A percentile compares a stretch with the other conserved stretches of the same genome.
phyloP scores from a whole-genome alignment of 2,888 invertebrate genomes.

The Formica aserva region DNA sequence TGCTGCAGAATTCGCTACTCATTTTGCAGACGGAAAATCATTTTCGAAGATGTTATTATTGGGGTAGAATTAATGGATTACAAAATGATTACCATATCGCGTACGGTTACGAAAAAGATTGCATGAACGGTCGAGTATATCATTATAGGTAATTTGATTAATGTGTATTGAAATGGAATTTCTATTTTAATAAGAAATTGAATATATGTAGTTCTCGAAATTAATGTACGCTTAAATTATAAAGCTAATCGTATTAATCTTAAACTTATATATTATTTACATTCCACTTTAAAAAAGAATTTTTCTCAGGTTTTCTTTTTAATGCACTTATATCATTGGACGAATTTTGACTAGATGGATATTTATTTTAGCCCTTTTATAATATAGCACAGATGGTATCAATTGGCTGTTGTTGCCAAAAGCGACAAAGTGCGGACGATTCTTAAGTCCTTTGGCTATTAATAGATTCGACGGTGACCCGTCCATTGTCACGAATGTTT shows the following conservation, averaged over 20 bases:
- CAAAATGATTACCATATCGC: conserved; percentile 94
- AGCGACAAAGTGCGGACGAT: conserved; percentile 84
- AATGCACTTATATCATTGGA: neutral
- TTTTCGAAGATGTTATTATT: conserved; percentile 93
- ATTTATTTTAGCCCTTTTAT: neutral
- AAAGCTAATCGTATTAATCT: neutral
- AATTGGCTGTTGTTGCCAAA: conserved; percentile 90
- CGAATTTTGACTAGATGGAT: neutral
- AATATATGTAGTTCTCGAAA: neutral
- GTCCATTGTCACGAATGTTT: conserved; percentile 76
- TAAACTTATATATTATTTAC: neutral
- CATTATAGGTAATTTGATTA: conserved; percentile 89
- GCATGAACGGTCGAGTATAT: conserved; percentile 90
- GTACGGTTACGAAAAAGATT: conserved; percentile 92
- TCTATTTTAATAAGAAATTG: neutral
- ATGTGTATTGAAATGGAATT: neutral
- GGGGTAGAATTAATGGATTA: conserved; percentile 93
- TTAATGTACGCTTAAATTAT: neutral
- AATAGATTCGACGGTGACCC: conserved; percentile 86
- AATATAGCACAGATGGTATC: conserved; percentile 88
- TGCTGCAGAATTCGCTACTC: conserved; percentile 92
- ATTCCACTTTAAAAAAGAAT: neutral
- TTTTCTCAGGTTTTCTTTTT: neutral
- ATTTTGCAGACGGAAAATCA: conserved; percentile 94
- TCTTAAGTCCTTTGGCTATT: conserved; percentile 85